A percentile compares a stretch with the other conserved stretches of the same genome.
Conservation (phyloP, 2,888 invertebrate genomes). For the Sepioteuthis lessoniana region DNA sequence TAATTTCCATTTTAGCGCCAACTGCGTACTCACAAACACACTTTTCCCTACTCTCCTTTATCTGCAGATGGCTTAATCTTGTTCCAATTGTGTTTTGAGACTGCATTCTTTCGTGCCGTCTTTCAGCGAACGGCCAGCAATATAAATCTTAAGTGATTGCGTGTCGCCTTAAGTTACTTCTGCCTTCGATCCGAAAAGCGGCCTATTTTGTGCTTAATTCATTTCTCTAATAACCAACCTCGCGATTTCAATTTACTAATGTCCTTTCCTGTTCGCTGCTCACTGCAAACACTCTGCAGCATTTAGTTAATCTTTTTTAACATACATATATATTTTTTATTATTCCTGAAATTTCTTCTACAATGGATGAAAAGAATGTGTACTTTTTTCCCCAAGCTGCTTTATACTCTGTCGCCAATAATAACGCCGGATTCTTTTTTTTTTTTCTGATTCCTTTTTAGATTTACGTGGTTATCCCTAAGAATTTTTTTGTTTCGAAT, state of each 20-base stretch:
- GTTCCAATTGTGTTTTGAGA: slow-evolving; percentile 16
- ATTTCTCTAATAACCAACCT: neutral
- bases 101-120: neutral
- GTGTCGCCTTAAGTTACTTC: slow-evolving; percentile 18
- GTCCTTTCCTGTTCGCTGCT: neutral
- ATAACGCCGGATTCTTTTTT: no score
- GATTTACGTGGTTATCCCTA: no score
- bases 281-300: neutral
- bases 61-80: neutral
- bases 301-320: neutral
- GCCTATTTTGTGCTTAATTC: neutral
- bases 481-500: no score
- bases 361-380: no score
- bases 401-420: no score
- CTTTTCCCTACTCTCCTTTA: neutral
- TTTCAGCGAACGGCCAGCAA: neutral
- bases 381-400: no score
- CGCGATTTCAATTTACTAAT: slow-evolving; percentile 33
- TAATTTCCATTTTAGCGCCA: neutral
- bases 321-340: neutral
- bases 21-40: no score
- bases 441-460: no score
- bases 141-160: neutral
- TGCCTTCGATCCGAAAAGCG: neutral
- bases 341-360: no score